A percentile compares a stretch with the other conserved stretches of the same genome.
phyloP scores from a whole-genome alignment of 2,113 vertebrate genomes.

The Monarcha castaneiventris region DNA sequence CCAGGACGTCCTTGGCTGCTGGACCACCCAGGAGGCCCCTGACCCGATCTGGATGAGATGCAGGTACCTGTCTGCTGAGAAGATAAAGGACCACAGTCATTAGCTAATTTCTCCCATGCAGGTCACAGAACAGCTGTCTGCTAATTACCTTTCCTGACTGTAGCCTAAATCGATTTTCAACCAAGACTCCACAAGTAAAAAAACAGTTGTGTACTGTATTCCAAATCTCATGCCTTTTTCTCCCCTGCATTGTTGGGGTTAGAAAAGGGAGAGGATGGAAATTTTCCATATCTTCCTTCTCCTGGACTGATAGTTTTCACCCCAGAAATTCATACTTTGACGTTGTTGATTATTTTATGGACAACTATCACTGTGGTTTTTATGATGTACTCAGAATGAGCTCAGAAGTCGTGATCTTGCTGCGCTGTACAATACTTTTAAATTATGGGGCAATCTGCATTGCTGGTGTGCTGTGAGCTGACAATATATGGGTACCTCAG shows the following conservation, averaged over 20 bases:
- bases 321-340: background rate
- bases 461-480: background rate
- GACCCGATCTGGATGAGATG: background rate
- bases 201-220: background rate
- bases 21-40: background rate
- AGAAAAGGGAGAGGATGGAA: background rate
- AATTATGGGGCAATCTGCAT: background rate
- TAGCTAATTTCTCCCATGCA: background rate
- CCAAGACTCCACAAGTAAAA: background rate
- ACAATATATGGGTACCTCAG: background rate
- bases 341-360: background rate
- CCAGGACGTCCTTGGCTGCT: background rate
- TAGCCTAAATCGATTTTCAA: background rate
- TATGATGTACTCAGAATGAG: background rate
- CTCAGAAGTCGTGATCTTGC: background rate
- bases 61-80: background rate
- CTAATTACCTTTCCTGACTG: background rate
- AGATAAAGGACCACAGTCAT: background rate
- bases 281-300: background rate
- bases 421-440: background rate
- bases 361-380: background rate
- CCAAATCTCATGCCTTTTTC: background rate
- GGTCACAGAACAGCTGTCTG: slow-evolving; percentile 10
- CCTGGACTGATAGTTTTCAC: background rate
- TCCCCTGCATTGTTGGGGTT: accelerated